Percentiles rank a stretch among this genome's conserved stretches.
These are phyloP conservation scores for Zaprionus ornatus DNA, from an alignment of 1,140 invertebrate species.

Conservation along the genomic window DNA sequence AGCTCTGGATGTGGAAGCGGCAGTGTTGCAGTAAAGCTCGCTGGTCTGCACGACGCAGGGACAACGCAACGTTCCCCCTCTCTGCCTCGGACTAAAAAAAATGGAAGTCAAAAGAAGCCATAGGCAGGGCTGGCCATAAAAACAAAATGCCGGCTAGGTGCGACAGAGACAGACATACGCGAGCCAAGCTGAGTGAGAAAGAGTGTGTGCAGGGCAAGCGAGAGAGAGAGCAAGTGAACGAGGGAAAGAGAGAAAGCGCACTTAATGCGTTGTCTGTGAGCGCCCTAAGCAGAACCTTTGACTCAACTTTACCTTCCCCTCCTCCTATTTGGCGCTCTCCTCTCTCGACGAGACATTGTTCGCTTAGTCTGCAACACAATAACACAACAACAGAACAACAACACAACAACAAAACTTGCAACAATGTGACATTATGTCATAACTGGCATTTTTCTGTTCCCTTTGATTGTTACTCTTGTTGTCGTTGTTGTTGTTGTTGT, in stretches of 20 bases:
- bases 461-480: conserved; percentile 11
- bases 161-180: neutral
- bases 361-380: conserved; percentile 2
- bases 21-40: conserved; percentile 52
- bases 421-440: conserved; percentile 64
- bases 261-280: conserved; percentile 36
- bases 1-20: conserved; percentile 39
- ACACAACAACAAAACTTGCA: conserved; percentile 33
- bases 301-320: conserved; percentile 5
- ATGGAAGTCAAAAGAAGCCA: conserved; percentile 26
- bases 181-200: neutral
- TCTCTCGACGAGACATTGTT: neutral
- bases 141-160: conserved; percentile 50
- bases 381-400: conserved; percentile 21
- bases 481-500: conserved; percentile 6
- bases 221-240: neutral
- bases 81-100: neutral
- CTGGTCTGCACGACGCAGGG: conserved; percentile 12
- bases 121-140: conserved; percentile 18
- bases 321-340: neutral
- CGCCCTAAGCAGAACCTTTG: conserved; percentile 29
- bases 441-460: conserved; percentile 38
- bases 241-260: neutral
- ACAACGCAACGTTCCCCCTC: neutral
- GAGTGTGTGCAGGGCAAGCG: neutral